phyloP scores from a whole-genome alignment of 2,797 vertebrate genomes.

The Gouania willdenowi region DNA sequence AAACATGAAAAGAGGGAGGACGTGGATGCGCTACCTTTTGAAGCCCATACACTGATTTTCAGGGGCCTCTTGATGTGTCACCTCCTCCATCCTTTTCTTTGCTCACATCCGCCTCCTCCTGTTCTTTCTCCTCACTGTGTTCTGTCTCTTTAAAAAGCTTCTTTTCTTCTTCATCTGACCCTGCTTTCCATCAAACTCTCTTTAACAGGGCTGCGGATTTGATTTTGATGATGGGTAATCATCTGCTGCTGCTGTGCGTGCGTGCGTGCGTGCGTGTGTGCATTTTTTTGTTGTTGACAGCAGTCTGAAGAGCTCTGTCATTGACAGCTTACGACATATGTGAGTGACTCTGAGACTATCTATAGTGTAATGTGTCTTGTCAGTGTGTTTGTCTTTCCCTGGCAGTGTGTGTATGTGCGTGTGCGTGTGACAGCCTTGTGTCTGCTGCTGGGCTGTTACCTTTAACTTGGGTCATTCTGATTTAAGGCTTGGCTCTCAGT shows the following conservation, averaged over 20 bases:
- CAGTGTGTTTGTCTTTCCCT: not conserved
- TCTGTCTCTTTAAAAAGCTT: constrained; percentile 3
- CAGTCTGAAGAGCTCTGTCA: constrained; percentile 47
- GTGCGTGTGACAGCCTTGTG: constrained; percentile 11
- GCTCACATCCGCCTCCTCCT: constrained; percentile 4
- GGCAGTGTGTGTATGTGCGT: not conserved
- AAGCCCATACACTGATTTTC: constrained; percentile 40
- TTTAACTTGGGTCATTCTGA: no score
- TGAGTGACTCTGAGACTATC: constrained; percentile 41
- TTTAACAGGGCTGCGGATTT: constrained; percentile 8
- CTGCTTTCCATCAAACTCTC: constrained; percentile 3
- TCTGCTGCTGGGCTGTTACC: constrained; percentile 7
- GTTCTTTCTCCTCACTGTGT: not conserved
- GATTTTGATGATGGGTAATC: constrained; percentile 13
- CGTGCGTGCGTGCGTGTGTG: not conserved
- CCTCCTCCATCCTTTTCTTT: constrained; percentile 13
- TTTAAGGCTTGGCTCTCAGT: no score
- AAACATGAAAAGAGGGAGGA: constrained; percentile 46
- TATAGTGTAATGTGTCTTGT: constrained; percentile 22
- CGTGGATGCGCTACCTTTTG: constrained; percentile 36
- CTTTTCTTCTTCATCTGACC: not conserved
- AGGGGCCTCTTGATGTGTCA: constrained; percentile 5
- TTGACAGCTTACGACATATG: constrained; percentile 35
- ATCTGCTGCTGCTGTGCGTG: not conserved
- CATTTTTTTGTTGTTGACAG: constrained; percentile 13